phyloP scores from a whole-genome alignment of 2,797 vertebrate genomes.

The Macroramphosus scolopax region DNA sequence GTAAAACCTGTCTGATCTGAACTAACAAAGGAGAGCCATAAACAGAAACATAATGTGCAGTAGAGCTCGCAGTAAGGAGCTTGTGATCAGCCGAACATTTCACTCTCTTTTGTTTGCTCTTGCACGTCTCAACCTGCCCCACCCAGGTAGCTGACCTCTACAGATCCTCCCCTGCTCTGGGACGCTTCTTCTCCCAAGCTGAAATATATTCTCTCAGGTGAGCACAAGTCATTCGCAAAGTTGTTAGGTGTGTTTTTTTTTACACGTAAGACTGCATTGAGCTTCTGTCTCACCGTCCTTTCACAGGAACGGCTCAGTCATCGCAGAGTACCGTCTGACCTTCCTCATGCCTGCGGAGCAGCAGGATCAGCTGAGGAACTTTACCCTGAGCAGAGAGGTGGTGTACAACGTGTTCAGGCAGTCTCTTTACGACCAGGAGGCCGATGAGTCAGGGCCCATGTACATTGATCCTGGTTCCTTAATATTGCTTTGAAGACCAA shows the following conservation, averaged over 20 bases:
- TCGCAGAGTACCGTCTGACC: conserved; percentile 54
- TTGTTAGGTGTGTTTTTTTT: too few relatives aligned
- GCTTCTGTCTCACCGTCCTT: background rate
- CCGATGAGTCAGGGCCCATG: background rate
- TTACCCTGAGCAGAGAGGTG: conserved; percentile 66
- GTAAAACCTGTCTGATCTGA: too few relatives aligned
- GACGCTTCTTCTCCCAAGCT: conserved; percentile 61
- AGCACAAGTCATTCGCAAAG: background rate
- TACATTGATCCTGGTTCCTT: conserved; percentile 58
- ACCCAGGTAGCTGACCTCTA: conserved; percentile 62
- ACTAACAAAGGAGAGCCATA: too few relatives aligned
- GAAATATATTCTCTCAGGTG: conserved; percentile 58
- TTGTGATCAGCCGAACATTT: background rate
- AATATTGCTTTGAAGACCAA: conserved; percentile 22
- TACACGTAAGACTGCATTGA: too few relatives aligned
- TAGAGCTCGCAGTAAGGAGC: background rate
- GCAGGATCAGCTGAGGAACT: conserved; percentile 41
- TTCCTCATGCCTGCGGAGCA: conserved; percentile 61
- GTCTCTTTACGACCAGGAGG: conserved; percentile 64
- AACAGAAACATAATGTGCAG: too few relatives aligned
- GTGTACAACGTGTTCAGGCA: conserved; percentile 72
- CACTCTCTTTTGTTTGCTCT: conserved; percentile 10
- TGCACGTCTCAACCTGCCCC: conserved; percentile 35
- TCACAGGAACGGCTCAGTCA: conserved; percentile 52
- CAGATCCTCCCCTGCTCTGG: conserved; percentile 64